Evolutionary conservation across 2,888 invertebrate species (phyloP).

Genomic region (Diloba caeruleocephala): DNA sequence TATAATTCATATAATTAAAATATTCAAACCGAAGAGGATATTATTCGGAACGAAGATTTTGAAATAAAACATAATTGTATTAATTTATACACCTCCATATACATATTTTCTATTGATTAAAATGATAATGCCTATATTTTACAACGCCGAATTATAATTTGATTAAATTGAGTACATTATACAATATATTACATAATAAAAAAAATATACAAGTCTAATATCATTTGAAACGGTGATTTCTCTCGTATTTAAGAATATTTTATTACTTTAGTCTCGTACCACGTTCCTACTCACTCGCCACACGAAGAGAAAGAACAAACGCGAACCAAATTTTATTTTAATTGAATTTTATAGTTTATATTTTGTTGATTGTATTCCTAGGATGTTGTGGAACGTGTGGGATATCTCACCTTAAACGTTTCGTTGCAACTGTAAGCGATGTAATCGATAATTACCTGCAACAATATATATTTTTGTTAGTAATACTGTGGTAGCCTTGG

Average conservation of each 20-base stretch:
- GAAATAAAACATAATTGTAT: neutral
- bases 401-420: constrained; percentile 75
- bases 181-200: neutral
- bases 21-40: no score
- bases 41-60: no score
- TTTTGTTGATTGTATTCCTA: constrained; percentile 24
- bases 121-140: constrained; percentile 7
- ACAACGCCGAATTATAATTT: constrained; percentile 2
- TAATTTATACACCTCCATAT: neutral
- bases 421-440: constrained; percentile 55
- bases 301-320: constrained; percentile 15
- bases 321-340: constrained; percentile 9
- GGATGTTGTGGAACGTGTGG: constrained; percentile 19
- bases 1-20: no score
- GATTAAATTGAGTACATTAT: constrained; percentile 10
- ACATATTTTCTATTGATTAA: constrained; percentile 6
- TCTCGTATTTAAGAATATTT: constrained; percentile 13
- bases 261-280: constrained; percentile 5
- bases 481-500: constrained; percentile 50
- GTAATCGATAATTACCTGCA: constrained; percentile 76
- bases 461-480: constrained; percentile 65
- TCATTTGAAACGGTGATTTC: constrained; percentile 27
- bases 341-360: constrained; percentile 2
- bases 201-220: neutral
- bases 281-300: no score